phyloP scores from a whole-genome alignment of 2,797 vertebrate genomes.

The Etheostoma perlongum region DNA sequence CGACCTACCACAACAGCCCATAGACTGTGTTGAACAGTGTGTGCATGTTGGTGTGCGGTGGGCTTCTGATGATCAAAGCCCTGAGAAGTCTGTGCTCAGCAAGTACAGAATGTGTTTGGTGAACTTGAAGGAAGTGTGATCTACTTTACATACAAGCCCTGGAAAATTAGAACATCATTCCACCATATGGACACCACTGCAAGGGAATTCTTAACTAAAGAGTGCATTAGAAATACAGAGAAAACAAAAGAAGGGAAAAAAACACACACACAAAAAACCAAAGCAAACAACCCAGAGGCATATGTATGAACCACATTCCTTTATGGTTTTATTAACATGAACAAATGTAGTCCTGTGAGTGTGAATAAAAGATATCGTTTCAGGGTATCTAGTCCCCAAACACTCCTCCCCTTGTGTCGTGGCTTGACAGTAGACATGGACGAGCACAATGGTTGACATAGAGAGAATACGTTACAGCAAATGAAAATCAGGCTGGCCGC shows the following conservation, averaged over 20 bases:
- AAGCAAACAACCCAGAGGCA: constrained; percentile 68
- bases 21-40: constrained; percentile 22
- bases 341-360: constrained; percentile 56
- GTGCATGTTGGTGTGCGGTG: constrained; percentile 20
- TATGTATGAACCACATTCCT: constrained; percentile 39
- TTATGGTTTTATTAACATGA: constrained; percentile 62
- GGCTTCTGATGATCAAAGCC: constrained; percentile 66
- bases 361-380: constrained; percentile 50
- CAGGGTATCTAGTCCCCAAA: constrained; percentile 52
- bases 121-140: constrained; percentile 52
- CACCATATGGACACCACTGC: constrained; percentile 63
- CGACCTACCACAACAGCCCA: constrained; percentile 21
- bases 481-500: constrained; percentile 17
- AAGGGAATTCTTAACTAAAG: constrained; percentile 39
- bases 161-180: constrained; percentile 57
- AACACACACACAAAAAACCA: constrained; percentile 16
- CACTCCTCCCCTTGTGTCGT: constrained; percentile 2
- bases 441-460: constrained; percentile 14
- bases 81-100: constrained; percentile 66
- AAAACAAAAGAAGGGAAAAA: constrained; percentile 16
- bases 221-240: constrained; percentile 2
- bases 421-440: constrained; percentile 47
- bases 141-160: constrained; percentile 51
- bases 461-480: constrained; percentile 48
- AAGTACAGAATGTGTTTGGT: constrained; percentile 57